These are phyloP conservation scores for Apostichopus parvimensis DNA, from an alignment of 35 echinoderm and acorn worm species.

Conservation along the genomic window DNA sequence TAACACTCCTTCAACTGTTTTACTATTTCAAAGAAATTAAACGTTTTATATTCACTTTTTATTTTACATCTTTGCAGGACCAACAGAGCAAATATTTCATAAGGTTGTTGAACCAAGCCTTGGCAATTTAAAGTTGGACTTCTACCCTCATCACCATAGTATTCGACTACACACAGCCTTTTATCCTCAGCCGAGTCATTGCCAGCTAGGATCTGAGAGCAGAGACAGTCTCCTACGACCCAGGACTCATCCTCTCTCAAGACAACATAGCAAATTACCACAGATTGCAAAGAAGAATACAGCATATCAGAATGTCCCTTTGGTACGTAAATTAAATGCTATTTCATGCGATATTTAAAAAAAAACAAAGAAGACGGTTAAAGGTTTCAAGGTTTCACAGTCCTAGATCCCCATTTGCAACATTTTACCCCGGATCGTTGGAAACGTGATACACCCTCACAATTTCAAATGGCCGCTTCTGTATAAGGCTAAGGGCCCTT, in stretches of 20 bases:
- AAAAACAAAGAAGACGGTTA: too few relatives aligned
- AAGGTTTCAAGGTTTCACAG: too few relatives aligned
- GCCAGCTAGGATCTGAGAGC: slow-evolving; percentile 12
- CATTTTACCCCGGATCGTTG: too few relatives aligned
- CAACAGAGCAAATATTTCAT: slow-evolving; percentile 44
- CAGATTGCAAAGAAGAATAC: slow-evolving; percentile 15
- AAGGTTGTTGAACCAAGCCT: slow-evolving; percentile 46
- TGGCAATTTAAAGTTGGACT: slow-evolving; percentile 48
- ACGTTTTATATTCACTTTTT: background rate
- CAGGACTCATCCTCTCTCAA: background rate
- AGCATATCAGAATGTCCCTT: background rate
- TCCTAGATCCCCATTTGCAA: too few relatives aligned
- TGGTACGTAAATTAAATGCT: too few relatives aligned
- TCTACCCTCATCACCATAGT: slow-evolving; percentile 43
- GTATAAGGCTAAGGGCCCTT: too few relatives aligned
- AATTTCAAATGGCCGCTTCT: too few relatives aligned
- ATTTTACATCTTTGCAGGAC: background rate
- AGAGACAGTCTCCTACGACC: background rate
- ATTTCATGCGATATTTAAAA: too few relatives aligned
- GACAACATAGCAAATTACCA: slow-evolving; percentile 8
- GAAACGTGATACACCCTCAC: too few relatives aligned
- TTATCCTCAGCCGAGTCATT: slow-evolving; percentile 32
- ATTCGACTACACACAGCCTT: slow-evolving; percentile 43
- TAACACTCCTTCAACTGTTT: too few relatives aligned
- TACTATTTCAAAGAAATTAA: too few relatives aligned